These are phyloP conservation scores for Hepsetus odoe DNA, from an alignment of 2,113 vertebrate genomes.

Conservation along the genomic window DNA sequence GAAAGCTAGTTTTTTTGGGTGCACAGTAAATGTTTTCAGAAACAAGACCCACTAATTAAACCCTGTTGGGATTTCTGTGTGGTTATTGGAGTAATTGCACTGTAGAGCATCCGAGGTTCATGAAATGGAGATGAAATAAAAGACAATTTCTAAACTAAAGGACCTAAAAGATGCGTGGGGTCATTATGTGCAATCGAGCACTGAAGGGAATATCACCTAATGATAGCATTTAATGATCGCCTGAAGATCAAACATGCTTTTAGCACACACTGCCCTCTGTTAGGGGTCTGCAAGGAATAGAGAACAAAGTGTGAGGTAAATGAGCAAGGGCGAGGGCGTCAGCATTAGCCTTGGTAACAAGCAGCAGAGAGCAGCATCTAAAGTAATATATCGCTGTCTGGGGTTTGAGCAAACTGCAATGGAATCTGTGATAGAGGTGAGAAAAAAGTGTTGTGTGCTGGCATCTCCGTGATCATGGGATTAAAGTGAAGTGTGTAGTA, in stretches of 20 bases:
- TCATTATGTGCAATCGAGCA: slow-evolving; percentile 23
- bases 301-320: slow-evolving; percentile 42
- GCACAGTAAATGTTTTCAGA: slow-evolving; percentile 14
- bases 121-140: neutral
- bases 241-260: slow-evolving; percentile 47
- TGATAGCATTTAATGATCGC: slow-evolving; percentile 47
- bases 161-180: slow-evolving; percentile 6
- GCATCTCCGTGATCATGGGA: neutral
- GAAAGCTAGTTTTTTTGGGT: slow-evolving; percentile 7
- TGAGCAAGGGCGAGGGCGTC: slow-evolving; percentile 11
- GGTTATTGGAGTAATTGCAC: neutral
- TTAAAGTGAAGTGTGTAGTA: neutral
- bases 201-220: slow-evolving; percentile 39
- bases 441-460: neutral
- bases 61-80: slow-evolving; percentile 12
- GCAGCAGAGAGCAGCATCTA: slow-evolving; percentile 5
- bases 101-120: neutral
- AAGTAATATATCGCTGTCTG: neutral
- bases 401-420: neutral
- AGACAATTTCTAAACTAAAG: neutral
- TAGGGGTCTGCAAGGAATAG: slow-evolving; percentile 6
- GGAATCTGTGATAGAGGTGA: slow-evolving; percentile 2
- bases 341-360: slow-evolving; percentile 17
- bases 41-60: slow-evolving; percentile 23
- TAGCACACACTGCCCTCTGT: slow-evolving; percentile 6